These are phyloP conservation scores for Hypsopygia costalis DNA, from an alignment of 2,888 invertebrate genomes.

Conservation along the genomic window DNA sequence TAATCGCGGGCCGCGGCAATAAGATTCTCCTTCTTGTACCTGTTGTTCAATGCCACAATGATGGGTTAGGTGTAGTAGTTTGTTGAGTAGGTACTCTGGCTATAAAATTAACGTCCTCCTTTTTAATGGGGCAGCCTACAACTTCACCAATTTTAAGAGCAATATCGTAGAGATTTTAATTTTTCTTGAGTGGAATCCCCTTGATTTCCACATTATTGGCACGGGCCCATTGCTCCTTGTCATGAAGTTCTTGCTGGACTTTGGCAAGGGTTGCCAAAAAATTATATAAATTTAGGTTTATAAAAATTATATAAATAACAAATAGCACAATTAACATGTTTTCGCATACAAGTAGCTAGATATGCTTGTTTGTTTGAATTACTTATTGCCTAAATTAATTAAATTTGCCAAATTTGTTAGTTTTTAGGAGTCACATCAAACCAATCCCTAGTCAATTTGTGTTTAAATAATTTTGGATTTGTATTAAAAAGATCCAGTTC, in stretches of 20 bases:
- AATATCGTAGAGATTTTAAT: background rate
- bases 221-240: background rate
- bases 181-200: background rate
- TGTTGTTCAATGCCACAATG: background rate
- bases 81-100: conserved; percentile 14
- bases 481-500: too few species aligned
- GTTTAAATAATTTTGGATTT: too few species aligned
- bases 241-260: background rate
- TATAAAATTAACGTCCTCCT: conserved; percentile 1
- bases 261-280: background rate
- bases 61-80: background rate
- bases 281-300: too few species aligned
- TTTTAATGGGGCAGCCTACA: background rate
- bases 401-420: too few species aligned
- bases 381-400: too few species aligned
- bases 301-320: too few species aligned
- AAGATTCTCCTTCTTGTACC: background rate
- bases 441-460: too few species aligned
- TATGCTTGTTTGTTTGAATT: too few species aligned
- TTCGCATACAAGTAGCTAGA: too few species aligned
- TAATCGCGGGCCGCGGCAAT: conserved; percentile 7
- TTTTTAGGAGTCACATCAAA: too few species aligned
- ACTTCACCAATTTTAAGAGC: background rate
- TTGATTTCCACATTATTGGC: background rate
- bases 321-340: too few species aligned